phyloP scores from a whole-genome alignment of 1,140 invertebrate species.

The Bombus terrestris region DNA sequence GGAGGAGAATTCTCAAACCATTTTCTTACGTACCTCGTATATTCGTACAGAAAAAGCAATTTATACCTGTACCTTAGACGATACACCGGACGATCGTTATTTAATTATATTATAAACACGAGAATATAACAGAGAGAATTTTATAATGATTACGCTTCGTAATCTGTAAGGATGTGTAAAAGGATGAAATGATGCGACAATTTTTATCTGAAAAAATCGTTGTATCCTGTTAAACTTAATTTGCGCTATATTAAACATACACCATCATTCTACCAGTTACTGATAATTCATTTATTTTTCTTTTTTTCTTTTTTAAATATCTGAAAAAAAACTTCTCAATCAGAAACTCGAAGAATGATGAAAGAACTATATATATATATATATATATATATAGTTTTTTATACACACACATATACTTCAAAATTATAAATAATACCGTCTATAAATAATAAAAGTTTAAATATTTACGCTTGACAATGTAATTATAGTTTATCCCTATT shows the following conservation, averaged over 20 bases:
- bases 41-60: neutral
- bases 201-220: neutral
- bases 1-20: conserved; percentile 16
- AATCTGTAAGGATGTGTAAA: conserved; percentile 19
- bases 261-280: conserved; percentile 25
- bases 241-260: neutral
- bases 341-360: conserved; percentile 51
- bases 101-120: conserved; percentile 54
- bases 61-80: conserved; percentile 18
- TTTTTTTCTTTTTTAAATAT: neutral
- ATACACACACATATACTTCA: neutral
- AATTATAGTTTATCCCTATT: neutral
- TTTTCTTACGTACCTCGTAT: neutral
- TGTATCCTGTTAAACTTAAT: neutral
- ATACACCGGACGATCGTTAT: conserved; percentile 30
- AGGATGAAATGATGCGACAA: conserved; percentile 1
- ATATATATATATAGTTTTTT: neutral
- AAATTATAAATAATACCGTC: conserved; percentile 13
- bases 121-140: conserved; percentile 39
- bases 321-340: conserved; percentile 21
- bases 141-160: conserved; percentile 23
- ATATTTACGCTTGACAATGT: neutral
- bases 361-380: neutral
- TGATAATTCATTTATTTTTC: neutral
- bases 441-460: conserved; percentile 8